These are phyloP conservation scores for Limnephilus marmoratus DNA, from an alignment of 2,888 invertebrate species.

Conservation along the genomic window DNA sequence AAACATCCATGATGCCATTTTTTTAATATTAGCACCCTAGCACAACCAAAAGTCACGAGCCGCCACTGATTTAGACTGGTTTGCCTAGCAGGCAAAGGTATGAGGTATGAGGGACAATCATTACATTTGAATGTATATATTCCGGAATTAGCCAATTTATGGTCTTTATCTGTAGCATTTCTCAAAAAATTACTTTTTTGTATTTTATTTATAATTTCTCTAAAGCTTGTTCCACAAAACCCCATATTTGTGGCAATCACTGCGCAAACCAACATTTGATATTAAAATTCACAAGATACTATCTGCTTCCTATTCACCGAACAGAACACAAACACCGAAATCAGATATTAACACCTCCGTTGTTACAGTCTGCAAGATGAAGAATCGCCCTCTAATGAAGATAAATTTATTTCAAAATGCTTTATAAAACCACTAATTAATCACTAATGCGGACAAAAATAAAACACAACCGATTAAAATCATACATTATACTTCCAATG, in stretches of 20 bases:
- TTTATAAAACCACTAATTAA: slow-evolving; percentile 37
- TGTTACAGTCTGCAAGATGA: not conserved
- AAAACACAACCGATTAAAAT: slow-evolving; percentile 48
- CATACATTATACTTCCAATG: slow-evolving; percentile 23
- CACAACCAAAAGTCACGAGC: too few relatives aligned
- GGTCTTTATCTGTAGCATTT: too few relatives aligned
- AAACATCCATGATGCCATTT: too few relatives aligned
- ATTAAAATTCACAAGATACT: not conserved
- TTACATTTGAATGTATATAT: too few relatives aligned
- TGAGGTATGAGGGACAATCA: too few relatives aligned
- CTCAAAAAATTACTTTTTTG: too few relatives aligned
- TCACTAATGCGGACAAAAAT: slow-evolving; percentile 35
- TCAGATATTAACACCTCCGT: not conserved
- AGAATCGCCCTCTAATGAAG: slow-evolving; percentile 23
- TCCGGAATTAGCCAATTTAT: too few relatives aligned
- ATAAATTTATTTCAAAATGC: slow-evolving; percentile 35
- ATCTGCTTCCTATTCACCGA: not conserved
- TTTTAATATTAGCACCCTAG: too few relatives aligned
- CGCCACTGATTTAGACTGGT: too few relatives aligned
- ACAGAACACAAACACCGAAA: not conserved
- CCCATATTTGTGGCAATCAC: not conserved
- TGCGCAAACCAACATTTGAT: not conserved
- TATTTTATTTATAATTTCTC: not conserved
- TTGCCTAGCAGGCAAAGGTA: too few relatives aligned
- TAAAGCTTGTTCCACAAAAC: not conserved